Base-by-base conservation (phyloP, 1,140 invertebrate species). In the Streblospio benedicti region DNA sequence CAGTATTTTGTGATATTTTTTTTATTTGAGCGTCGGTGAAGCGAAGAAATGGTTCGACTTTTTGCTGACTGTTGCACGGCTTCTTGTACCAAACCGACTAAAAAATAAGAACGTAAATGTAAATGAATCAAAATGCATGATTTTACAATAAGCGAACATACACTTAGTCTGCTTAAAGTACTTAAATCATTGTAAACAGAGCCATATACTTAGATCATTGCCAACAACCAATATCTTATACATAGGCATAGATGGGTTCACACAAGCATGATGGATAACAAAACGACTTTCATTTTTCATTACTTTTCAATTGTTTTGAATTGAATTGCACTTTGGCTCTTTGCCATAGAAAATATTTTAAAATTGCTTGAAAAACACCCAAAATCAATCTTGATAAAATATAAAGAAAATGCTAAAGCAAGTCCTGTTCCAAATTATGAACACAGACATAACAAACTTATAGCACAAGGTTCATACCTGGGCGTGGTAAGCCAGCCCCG, bases 131-230 rank as follows among this genome's bases (percentile, higher is more conserved):
- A 50, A 52, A 54, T 18, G 28, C 3, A 52, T 12, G 12, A 54
- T 38, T 30, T 20, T 9, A 55, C 4, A 5, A 9, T 56, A 31
- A n/a, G 4, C 23, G 49, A n/a, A 27, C 32, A 49, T 23, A 3
- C 20, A 16, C 4, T 2, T 20, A 6, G 49, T 31, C 25, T 33
- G 2, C n/a, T 18, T 18, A 49, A 27, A 3, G 14, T 25, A 28
- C 57, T 57, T 65, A 69, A 66, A 65, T 68, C 16, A 67, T 65
- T 38, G 68, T 69, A 41, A 44, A 28, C 52, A 57, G 54, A 23
- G 49, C 54, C 27, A 55, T 64, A 27, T 65, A 65, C 32, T 58
- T 44, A 53, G 44, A 58, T 1, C 53, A 59, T 35, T 58, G 62
- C n/a, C 47, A 63, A 23, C 65, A 60, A 2, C 63, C 66, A 49